Percentiles rank a stretch among this genome's conserved stretches.
Conservation (phyloP, 2,888 invertebrate genomes). For the Cremastinae sp. region DNA sequence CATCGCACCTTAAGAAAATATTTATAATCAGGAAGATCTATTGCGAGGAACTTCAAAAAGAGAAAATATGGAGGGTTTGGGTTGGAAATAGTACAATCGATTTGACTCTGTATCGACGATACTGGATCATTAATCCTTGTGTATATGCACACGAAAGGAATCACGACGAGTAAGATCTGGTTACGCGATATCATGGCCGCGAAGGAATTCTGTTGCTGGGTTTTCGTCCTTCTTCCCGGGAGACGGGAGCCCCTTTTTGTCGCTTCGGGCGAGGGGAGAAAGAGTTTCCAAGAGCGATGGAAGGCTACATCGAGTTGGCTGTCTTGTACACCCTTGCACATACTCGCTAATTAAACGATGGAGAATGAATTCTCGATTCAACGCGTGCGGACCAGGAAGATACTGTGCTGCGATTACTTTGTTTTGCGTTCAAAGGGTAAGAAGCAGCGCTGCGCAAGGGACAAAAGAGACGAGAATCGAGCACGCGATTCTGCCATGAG, state of each 20-base stretch:
- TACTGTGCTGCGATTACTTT: conserved; percentile 79
- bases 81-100: conserved; percentile 79
- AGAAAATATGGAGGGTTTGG: too few species aligned
- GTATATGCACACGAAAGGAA: conserved; percentile 59
- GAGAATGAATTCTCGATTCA: conserved; percentile 57
- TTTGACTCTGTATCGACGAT: conserved; percentile 79
- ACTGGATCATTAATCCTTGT: conserved; percentile 79
- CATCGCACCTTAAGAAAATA: too few species aligned
- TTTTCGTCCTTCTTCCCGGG: conserved; percentile 30
- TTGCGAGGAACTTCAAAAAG: too few species aligned
- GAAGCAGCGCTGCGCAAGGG: conserved; percentile 51
- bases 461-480: conserved; percentile 34
- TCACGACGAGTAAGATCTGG: conserved; percentile 79
- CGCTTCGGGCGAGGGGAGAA: conserved; percentile 19
- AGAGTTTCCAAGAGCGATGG: conserved; percentile 14
- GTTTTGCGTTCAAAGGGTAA: conserved; percentile 73
- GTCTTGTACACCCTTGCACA: conserved; percentile 66
- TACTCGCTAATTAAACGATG: conserved; percentile 79
- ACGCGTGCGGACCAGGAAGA: conserved; percentile 60
- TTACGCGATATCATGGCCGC: conserved; percentile 76
- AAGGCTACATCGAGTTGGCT: conserved; percentile 9
- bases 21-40: too few species aligned
- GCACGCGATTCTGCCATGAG: conserved; percentile 52
- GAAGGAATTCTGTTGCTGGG: conserved; percentile 61
- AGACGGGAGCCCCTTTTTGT: conserved; percentile 16